Percentiles rank a stretch among this genome's conserved stretches.
Evolutionary conservation across 2,888 invertebrate species (phyloP).

Genomic region (Scaptomyza tumidula): DNA sequence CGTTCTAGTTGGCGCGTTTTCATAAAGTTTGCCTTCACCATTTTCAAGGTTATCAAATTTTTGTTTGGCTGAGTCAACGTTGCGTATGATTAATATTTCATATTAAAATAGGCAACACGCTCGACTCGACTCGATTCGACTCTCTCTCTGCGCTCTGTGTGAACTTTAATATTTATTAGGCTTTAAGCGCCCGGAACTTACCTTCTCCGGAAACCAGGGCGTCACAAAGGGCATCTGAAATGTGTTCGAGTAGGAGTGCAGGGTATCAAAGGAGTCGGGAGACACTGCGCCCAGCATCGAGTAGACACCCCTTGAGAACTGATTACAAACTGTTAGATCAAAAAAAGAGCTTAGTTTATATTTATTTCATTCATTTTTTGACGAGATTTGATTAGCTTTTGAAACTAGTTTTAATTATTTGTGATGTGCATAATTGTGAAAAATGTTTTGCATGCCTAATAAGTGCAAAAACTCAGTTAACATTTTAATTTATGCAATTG

Average conservation of each 20-base stretch:
- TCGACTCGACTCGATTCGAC: too few relatives aligned
- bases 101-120: slow-evolving; percentile 65
- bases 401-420: neutral
- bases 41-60: slow-evolving; percentile 70
- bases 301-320: slow-evolving; percentile 94
- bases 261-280: slow-evolving; percentile 96
- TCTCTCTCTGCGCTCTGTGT: neutral
- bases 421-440: neutral
- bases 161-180: slow-evolving; percentile 65
- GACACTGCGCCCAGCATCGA: slow-evolving; percentile 96
- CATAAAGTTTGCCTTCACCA: slow-evolving; percentile 24
- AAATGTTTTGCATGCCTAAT: neutral
- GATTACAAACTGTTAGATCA: slow-evolving; percentile 91
- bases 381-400: neutral
- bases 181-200: slow-evolving; percentile 82
- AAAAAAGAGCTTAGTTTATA: neutral
- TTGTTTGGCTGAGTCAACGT: slow-evolving; percentile 60
- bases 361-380: neutral
- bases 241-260: slow-evolving; percentile 97
- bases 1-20: slow-evolving; percentile 7
- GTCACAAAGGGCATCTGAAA: slow-evolving; percentile 98
- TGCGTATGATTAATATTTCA: slow-evolving; percentile 82
- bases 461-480: neutral
- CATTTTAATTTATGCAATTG: neutral
- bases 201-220: slow-evolving; percentile 97